Conservation (phyloP, 1,140 invertebrate species). For the Microplitis mediator region DNA sequence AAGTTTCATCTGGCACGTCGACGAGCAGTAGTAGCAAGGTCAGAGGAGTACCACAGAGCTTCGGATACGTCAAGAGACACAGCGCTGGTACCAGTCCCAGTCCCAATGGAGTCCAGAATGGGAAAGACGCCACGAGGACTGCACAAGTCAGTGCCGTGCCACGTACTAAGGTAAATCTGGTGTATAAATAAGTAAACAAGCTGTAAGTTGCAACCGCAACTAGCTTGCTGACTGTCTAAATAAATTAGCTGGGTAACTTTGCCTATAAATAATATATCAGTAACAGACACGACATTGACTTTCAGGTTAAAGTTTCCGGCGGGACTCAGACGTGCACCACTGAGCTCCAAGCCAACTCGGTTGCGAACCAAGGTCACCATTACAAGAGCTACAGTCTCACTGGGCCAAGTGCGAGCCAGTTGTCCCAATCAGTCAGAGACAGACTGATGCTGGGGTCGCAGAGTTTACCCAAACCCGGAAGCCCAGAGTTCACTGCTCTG, state of each 20-base stretch:
- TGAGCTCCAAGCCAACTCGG: conserved; percentile 67
- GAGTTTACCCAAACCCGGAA: conserved; percentile 77
- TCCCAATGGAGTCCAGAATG: conserved; percentile 64
- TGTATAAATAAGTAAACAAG: background rate
- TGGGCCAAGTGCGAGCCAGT: conserved; percentile 79
- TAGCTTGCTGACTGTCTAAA: too few species aligned
- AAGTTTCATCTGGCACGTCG: conserved; percentile 59
- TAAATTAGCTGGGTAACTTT: too few species aligned
- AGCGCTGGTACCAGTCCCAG: conserved; percentile 64
- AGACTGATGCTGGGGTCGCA: conserved; percentile 79
- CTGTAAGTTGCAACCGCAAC: too few species aligned
- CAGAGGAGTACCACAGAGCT: conserved; percentile 76
- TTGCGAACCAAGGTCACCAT: conserved; percentile 58
- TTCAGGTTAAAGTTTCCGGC: conserved; percentile 77
- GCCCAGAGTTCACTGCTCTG: conserved; percentile 69
- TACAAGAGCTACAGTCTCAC: conserved; percentile 81
- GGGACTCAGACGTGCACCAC: conserved; percentile 87
- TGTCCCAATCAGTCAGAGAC: conserved; percentile 83
- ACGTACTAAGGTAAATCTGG: conserved; percentile 68
- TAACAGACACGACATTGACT: background rate
- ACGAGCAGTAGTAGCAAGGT: conserved; percentile 63
- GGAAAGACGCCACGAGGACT: conserved; percentile 66
- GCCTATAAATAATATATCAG: background rate
- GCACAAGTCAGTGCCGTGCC: conserved; percentile 84
- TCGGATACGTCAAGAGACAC: conserved; percentile 81